Evolutionary conservation across 2,113 vertebrate species (phyloP).

Genomic region (Acrocephalus arundinaceus): DNA sequence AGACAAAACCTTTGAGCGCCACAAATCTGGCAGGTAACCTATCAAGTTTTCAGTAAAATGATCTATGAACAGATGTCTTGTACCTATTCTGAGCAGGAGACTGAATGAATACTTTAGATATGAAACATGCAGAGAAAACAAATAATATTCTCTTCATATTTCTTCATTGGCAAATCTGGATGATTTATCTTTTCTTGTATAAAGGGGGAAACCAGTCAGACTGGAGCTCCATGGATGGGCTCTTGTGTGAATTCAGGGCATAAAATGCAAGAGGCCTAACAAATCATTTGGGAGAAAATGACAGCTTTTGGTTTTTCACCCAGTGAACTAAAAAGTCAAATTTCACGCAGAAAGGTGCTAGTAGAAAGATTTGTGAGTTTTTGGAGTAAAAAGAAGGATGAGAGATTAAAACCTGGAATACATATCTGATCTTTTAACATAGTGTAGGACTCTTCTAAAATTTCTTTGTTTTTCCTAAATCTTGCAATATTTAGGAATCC

Average conservation of each 20-base stretch:
- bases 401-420: neutral
- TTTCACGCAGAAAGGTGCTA: neutral
- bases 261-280: neutral
- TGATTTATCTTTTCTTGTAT: neutral
- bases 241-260: neutral
- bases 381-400: neutral
- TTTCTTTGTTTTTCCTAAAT: neutral
- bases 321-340: neutral
- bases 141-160: conserved; percentile 1
- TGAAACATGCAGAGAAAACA: neutral
- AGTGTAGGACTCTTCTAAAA: neutral
- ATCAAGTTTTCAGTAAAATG: neutral
- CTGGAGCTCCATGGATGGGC: neutral
- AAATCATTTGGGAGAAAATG: conserved; percentile 20
- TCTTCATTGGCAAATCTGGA: conserved; percentile 3
- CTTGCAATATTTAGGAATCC: neutral
- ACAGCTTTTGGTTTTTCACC: conserved; percentile 15
- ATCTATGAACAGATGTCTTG: neutral
- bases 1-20: neutral
- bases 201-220: neutral
- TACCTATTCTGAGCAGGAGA: neutral
- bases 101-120: neutral
- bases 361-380: neutral
- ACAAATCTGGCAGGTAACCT: neutral
- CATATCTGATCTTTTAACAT: neutral